Evolutionary conservation across 2,797 vertebrate species (phyloP).

Genomic region (Gymnocypris eckloni): DNA sequence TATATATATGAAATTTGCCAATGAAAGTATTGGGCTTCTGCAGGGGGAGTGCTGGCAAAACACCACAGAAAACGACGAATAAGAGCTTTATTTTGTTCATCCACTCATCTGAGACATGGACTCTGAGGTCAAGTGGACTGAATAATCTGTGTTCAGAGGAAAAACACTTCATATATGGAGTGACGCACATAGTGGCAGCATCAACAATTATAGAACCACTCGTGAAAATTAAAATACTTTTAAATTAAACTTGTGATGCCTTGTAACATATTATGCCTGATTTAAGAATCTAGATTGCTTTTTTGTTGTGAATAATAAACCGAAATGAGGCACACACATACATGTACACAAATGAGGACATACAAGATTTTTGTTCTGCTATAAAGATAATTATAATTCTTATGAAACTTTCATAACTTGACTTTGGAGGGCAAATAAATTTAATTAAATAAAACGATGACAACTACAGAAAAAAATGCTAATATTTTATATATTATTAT

Average conservation of each 20-base stretch:
- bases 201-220: conserved; percentile 7
- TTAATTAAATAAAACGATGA: not conserved
- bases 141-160: conserved; percentile 26
- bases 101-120: conserved; percentile 54
- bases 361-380: not conserved
- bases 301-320: not conserved
- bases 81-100: conserved; percentile 51
- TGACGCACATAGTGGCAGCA: conserved; percentile 26
- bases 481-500: not conserved
- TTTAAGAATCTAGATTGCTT: conserved; percentile 5
- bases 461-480: not conserved
- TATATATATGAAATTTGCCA: conserved; percentile 60
- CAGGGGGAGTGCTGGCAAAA: conserved; percentile 56
- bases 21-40: conserved; percentile 68
- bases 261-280: not conserved
- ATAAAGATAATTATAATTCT: too few relatives aligned
- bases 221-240: conserved; percentile 12
- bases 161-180: conserved; percentile 46
- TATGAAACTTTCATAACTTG: too few relatives aligned
- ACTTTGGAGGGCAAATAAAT: not conserved
- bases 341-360: not conserved
- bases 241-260: not conserved
- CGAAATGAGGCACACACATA: not conserved
- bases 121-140: conserved; percentile 47
- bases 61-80: conserved; percentile 47